Percentiles rank a stretch among this genome's conserved stretches.
These are phyloP conservation scores for Neogale vison DNA, from an alignment of 2,113 vertebrate species.

Conservation along the genomic window DNA sequence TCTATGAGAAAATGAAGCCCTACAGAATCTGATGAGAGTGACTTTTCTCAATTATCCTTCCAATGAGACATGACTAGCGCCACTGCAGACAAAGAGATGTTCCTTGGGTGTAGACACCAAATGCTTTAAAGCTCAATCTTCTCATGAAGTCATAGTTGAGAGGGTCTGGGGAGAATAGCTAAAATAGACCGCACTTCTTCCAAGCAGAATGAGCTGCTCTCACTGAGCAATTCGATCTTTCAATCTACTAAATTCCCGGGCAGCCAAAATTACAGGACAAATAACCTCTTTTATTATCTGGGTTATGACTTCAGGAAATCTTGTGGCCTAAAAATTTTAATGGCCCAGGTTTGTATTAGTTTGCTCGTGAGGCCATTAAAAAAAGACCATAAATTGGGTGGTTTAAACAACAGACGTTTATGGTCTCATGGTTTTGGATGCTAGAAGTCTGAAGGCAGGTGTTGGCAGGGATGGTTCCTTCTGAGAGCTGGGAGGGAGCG, in stretches of 20 bases:
- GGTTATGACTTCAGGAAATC: conserved; percentile 18
- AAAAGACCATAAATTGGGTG: background rate
- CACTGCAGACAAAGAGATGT: background rate
- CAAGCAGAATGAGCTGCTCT: background rate
- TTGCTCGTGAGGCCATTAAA: background rate
- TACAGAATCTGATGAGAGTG: background rate
- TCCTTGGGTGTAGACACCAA: background rate
- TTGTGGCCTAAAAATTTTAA: background rate
- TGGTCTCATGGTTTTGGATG: background rate
- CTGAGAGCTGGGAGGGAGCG: background rate
- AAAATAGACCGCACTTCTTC: background rate
- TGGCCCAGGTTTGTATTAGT: background rate
- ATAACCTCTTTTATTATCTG: background rate
- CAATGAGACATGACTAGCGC: background rate
- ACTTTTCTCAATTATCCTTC: background rate
- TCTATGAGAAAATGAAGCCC: background rate
- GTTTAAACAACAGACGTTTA: background rate
- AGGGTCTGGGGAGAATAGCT: background rate
- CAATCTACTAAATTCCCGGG: background rate
- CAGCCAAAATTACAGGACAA: background rate
- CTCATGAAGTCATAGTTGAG: background rate
- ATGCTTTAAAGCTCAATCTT: background rate
- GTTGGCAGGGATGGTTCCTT: background rate
- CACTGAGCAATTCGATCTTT: background rate
- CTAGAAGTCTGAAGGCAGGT: background rate